These are phyloP conservation scores for Heterodera schachtii DNA, from an alignment of 1,140 invertebrate genomes.

Conservation along the genomic window DNA sequence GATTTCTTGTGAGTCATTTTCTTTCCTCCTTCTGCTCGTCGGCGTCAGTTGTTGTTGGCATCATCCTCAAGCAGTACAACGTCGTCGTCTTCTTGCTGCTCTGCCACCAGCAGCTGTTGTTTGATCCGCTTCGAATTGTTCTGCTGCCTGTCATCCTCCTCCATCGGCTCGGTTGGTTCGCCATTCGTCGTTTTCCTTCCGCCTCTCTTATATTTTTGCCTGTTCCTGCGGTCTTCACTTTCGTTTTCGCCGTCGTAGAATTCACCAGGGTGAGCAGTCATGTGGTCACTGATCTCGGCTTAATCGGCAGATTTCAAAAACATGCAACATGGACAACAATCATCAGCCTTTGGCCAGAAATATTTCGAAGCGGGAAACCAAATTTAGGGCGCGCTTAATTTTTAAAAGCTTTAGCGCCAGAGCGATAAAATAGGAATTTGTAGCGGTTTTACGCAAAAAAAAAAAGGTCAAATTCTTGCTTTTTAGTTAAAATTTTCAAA, in stretches of 20 bases:
- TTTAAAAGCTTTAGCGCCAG: too few species aligned
- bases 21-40: too few species aligned
- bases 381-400: too few species aligned
- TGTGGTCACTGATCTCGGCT: conserved; percentile 80
- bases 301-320: too few species aligned
- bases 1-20: too few species aligned
- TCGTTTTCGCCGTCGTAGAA: conserved; percentile 85
- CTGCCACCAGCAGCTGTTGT: not conserved
- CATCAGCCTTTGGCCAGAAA: too few species aligned
- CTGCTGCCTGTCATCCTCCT: not conserved
- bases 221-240: conserved; percentile 50
- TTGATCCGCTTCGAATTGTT: not conserved
- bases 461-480: too few species aligned
- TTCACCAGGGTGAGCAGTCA: conserved; percentile 92
- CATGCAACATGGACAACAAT: too few species aligned
- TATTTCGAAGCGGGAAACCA: too few species aligned
- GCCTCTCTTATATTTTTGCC: conserved; percentile 25
- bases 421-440: too few species aligned
- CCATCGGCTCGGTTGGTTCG: not conserved
- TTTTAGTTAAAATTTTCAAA: too few species aligned
- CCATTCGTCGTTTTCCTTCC: not conserved
- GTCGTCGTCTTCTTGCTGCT: not conserved
- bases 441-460: too few species aligned
- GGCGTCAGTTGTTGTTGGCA: not conserved
- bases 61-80: not conserved